phyloP scores from a whole-genome alignment of 2,888 invertebrate species.

The Linhomoeus sp. region DNA sequence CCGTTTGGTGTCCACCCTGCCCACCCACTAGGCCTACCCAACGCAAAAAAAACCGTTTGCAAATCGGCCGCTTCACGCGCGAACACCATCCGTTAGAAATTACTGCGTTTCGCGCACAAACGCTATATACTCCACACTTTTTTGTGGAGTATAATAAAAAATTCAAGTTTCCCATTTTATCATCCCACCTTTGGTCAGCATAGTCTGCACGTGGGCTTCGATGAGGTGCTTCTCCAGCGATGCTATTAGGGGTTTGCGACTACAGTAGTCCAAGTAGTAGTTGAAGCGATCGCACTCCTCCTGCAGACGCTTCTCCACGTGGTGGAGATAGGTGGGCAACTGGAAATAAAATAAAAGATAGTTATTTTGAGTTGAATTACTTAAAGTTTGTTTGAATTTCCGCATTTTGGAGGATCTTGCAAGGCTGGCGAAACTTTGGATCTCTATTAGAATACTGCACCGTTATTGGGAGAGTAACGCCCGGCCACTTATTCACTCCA shows the following conservation, averaged over 20 bases:
- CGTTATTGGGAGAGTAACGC: too few relatives aligned
- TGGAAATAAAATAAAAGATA: conserved; percentile 13
- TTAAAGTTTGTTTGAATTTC: background rate
- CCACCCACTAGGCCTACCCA: too few relatives aligned
- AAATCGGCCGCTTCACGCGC: too few relatives aligned
- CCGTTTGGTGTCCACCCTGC: too few relatives aligned
- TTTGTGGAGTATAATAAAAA: too few relatives aligned
- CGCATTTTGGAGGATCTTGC: background rate
- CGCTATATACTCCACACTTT: too few relatives aligned
- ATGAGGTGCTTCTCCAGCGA: conserved; percentile 82
- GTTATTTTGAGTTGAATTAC: background rate
- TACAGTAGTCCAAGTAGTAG: conserved; percentile 79
- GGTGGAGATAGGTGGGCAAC: conserved; percentile 72
- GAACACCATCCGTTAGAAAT: too few relatives aligned
- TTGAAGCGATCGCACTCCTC: conserved; percentile 82
- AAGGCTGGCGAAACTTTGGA: background rate
- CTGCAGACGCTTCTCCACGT: conserved; percentile 76
- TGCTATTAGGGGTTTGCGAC: conserved; percentile 36
- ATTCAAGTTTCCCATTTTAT: background rate
- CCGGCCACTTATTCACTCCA: too few relatives aligned
- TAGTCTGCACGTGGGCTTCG: conserved; percentile 67
- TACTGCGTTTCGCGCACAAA: too few relatives aligned
- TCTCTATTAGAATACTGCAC: background rate
- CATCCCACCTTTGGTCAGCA: conserved; percentile 62
- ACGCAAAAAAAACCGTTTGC: too few relatives aligned